Conservation (phyloP, 1,140 invertebrate genomes). For the Teleopsis dalmanni region DNA sequence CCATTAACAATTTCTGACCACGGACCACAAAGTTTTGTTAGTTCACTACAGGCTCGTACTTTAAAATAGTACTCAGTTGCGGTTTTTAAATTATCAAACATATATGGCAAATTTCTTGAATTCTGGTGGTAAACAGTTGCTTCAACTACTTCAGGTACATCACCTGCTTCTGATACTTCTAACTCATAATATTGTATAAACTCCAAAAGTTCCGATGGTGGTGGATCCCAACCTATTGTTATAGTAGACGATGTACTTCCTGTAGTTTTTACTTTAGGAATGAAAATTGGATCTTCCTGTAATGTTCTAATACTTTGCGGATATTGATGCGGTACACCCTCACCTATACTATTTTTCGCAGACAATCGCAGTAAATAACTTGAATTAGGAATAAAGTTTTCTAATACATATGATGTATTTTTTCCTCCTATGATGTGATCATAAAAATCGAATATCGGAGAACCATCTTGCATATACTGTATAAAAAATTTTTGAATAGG, state of each 20-base stretch:
- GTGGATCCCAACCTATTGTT: constrained; percentile 66
- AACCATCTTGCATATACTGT: constrained; percentile 53
- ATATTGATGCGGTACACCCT: constrained; percentile 45
- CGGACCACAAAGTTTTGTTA: constrained; percentile 63
- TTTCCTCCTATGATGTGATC: constrained; percentile 49
- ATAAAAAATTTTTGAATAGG: constrained; percentile 59
- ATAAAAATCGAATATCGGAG: constrained; percentile 45
- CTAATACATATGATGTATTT: constrained; percentile 57
- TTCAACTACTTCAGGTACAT: constrained; percentile 47
- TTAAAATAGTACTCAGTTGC: constrained; percentile 70
- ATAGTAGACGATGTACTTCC: constrained; percentile 69
- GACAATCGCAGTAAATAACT: constrained; percentile 53
- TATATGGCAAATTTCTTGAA: constrained; percentile 57
- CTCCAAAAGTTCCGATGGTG: constrained; percentile 56
- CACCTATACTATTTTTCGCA: constrained; percentile 51
- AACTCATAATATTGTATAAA: constrained; percentile 69
- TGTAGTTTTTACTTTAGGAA: constrained; percentile 67
- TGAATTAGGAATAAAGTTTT: constrained; percentile 53
- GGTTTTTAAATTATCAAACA: constrained; percentile 67
- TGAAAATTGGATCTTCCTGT: constrained; percentile 64
- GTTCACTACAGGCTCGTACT: constrained; percentile 67
- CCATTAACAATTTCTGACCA: constrained; percentile 68
- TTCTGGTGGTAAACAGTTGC: constrained; percentile 58
- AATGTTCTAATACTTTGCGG: constrained; percentile 53
- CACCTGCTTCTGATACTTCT: constrained; percentile 54